Evolutionary conservation across 2,797 vertebrate species (phyloP), one percentile per base, ranked within the genome.

Genomic region (Macrochelys suwanniensis): DNA sequence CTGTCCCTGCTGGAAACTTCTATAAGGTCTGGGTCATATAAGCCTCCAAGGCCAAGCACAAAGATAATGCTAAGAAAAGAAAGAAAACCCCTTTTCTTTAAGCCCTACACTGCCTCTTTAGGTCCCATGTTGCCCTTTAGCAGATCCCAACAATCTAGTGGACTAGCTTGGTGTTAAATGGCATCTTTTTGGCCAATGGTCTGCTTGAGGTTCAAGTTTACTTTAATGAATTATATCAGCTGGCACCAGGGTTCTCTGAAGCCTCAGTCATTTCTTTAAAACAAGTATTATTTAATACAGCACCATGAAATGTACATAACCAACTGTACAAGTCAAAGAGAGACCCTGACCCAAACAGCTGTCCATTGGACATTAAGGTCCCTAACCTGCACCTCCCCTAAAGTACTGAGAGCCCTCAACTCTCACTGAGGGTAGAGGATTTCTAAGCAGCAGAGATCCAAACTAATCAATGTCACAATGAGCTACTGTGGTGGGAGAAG

Each of bases 191-290:
- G 53, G 90, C 23, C 77, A 90, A 80, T 82, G 84, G 89, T 71
- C 83, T 76, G 11, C 7, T 37, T 80, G 71, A 82, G 54, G 2
- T 94, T 21, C 45, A 82, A 25, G 37, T 94, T 92, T 87, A 80
- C 82, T 54, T 82, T 82, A 95, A 94, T 80, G 25, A 89, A 28
- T 15, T 89, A 11, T 61, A 89, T 79, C 79, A 90, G 57, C 79
- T 33, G 68, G 88, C 88, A 49, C 28, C n/a, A 47, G 65, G 51
- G 86, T 56, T 84, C 79, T 45, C 57, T 76, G 57, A 53, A 79
- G 76, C 31, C 88, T 59, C 37, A 37, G n/a, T 71, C 21, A 11
- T 21, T 11, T 71, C 33, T 71, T 71, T 37, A n/a, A 42, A 31
- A 71, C 37, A 71, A 71, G n/a, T 37, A 71, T 23, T 71, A 71